These are phyloP conservation scores for Chrysolophus pictus DNA, from an alignment of 2,797 vertebrate species.

Conservation along the genomic window DNA sequence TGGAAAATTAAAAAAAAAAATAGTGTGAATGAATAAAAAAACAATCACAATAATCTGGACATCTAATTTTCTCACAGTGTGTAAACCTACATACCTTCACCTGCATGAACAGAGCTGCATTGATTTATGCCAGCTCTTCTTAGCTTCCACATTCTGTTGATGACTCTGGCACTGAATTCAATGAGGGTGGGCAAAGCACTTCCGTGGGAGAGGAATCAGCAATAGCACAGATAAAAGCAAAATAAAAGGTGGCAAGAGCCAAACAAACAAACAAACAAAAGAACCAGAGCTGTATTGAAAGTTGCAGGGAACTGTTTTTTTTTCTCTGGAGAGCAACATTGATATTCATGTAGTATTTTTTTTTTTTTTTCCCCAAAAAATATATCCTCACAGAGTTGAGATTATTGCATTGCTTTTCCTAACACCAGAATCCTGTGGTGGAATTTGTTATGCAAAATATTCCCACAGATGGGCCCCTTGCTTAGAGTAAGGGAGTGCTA, in stretches of 20 bases:
- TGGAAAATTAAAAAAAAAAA: background rate
- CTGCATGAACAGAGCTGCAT: fast-evolving
- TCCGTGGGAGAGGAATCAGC: background rate
- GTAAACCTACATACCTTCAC: background rate
- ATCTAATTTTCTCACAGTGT: background rate
- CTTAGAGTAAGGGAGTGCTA: conserved; percentile 3
- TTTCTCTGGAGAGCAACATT: background rate
- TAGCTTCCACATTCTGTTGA: fast-evolving
- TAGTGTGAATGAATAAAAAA: background rate
- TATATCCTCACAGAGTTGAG: background rate
- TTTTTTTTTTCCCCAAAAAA: background rate
- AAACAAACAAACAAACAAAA: too few relatives aligned
- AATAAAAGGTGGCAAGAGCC: background rate
- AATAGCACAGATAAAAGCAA: background rate
- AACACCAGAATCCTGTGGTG: background rate
- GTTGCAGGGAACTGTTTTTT: background rate
- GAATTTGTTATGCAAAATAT: background rate
- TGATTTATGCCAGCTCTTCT: background rate
- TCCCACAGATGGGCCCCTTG: background rate
- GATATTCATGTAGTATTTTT: background rate
- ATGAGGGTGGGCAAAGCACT: background rate
- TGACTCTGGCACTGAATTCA: background rate
- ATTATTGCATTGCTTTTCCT: background rate
- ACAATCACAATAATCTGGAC: fast-evolving
- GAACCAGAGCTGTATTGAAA: background rate